Evolutionary conservation across 2,797 vertebrate genomes (phyloP), one percentile per base, ranked within the genome.

Genomic region (Eulemur coronatus): DNA sequence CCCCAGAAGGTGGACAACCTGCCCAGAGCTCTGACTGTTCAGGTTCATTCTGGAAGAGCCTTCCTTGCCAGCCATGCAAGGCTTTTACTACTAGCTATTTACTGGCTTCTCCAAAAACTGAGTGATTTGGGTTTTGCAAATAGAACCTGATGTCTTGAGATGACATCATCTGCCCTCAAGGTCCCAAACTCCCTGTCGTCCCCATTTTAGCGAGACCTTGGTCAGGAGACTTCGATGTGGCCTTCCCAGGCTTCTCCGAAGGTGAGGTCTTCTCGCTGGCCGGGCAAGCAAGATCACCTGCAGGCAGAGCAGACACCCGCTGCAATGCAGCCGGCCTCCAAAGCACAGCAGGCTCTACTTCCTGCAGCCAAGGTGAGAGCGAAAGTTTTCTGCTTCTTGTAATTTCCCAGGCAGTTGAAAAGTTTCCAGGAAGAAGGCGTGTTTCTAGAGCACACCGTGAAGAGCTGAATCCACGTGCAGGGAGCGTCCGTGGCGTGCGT

Each of bases 401-500:
- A 5, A 69, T 22, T 55, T 91, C 46, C 84, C 63, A 46, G 48
- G 41, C 8, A 14, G 48, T 15, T 8, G 8, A 50, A 35, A 8
- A 52, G 67, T 20, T 52, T 75, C 80, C 73, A 48, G 78, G 46
- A 93, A 57, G 80, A 11, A 12, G 38, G 13, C 38, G 14, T 2
- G 10, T 13, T 67, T 72, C 67, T 9, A 11, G 50, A 0, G 17
- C 20, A 26, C 57, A 3, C 14, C 28, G 1, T 0, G 4, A 30
- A 35, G 84, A 48, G 38, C 22, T 46, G 43, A 12, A 18, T 0
- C 11, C 50, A 33, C 0, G 9, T 17, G 59, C 0, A 2, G 33
- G 33, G 12, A 30, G 57, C 2, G 35, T 8, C 88, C 7, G 3
- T 1, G 14, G 73, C 0, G 1, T 10, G 13, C 1, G 15, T 20